A percentile compares a stretch with the other conserved stretches of the same genome.
phyloP scores from a whole-genome alignment of 92 coral and sea anemone species.

The Parazoanthus swiftii region DNA sequence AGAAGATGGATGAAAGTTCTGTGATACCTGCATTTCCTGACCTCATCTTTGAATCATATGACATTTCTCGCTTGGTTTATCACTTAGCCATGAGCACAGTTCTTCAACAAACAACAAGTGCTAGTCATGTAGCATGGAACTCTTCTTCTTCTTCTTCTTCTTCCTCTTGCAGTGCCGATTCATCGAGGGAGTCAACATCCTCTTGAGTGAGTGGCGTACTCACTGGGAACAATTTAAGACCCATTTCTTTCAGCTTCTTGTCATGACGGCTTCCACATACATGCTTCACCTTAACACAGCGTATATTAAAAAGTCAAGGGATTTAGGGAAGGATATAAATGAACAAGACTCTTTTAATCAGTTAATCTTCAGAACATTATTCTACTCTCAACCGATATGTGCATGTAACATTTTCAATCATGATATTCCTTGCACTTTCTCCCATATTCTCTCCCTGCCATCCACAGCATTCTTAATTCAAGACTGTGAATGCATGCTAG shows the following conservation, averaged over 20 bases:
- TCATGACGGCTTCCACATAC: slow-evolving; percentile 38
- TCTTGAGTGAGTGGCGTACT: slow-evolving; percentile 16
- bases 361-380: too few species aligned
- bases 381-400: too few species aligned
- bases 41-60: background rate
- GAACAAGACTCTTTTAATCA: too few species aligned
- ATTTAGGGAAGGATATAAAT: too few species aligned
- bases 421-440: too few species aligned
- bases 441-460: too few species aligned
- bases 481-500: too few species aligned
- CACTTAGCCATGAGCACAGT: background rate
- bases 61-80: background rate
- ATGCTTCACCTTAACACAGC: slow-evolving; percentile 21
- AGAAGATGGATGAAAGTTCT: background rate
- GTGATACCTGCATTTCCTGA: slow-evolving; percentile 1
- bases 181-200: slow-evolving; percentile 30
- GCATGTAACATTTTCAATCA: too few species aligned
- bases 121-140: background rate
- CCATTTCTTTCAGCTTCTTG: slow-evolving; percentile 25
- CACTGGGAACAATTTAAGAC: slow-evolving; percentile 24
- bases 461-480: too few species aligned
- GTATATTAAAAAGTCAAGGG: background rate
- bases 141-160: slow-evolving; percentile 6
- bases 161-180: slow-evolving; percentile 19
- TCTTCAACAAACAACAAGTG: background rate